Evolutionary conservation across 2,113 vertebrate species (phyloP), one percentile per base, ranked within the genome.

Genomic region (Sinosuthora webbiana): DNA sequence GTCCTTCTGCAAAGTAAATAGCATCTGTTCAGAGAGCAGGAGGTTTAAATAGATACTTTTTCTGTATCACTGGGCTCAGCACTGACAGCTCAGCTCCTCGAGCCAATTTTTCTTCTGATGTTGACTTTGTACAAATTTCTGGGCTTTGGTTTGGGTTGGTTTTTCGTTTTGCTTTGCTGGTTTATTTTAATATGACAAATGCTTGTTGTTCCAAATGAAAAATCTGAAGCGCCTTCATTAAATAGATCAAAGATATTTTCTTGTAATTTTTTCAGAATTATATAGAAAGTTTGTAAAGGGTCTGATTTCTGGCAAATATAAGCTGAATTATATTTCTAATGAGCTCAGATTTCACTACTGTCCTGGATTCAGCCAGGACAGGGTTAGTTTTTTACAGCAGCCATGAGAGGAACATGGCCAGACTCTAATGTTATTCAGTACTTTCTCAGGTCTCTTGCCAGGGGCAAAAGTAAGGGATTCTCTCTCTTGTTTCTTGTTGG

Each of bases 91-190:
- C 47, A 44, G 44, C 56, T 55, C 25, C 52, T n/a, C 2, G 0
- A 89, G 64, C 19, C 69, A 91, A 31, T 82, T 94, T 93, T 93
- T 69, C n/a, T 93, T 89, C n/a, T 64, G 35, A 28, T 87, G 62
- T 11, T 73, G 50, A 85, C 50, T 68, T 55, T 42, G 33, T n/a
- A 68, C 49, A 94, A 44, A 73, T 76, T 76, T 13, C 56, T 78
- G 42, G n/a, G 6, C 3, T 59, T 71, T 74, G 33, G 3, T 55
- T 68, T 87, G 23, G 6, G 13, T 25, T 71, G 24, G 7, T 9
- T 57, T 91, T 55, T 56, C 22, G 10, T 18, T 68, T 71, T 59
- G 9, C 28, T 57, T 63, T n/a, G 13, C 30, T 81, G 24, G 4
- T 41, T 74, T 64, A 39, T 50, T 80, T 63, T 25, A 53, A 52